Evolutionary conservation across 1,140 invertebrate genomes (phyloP).

Genomic region (Drosophila nigromelanica): DNA sequence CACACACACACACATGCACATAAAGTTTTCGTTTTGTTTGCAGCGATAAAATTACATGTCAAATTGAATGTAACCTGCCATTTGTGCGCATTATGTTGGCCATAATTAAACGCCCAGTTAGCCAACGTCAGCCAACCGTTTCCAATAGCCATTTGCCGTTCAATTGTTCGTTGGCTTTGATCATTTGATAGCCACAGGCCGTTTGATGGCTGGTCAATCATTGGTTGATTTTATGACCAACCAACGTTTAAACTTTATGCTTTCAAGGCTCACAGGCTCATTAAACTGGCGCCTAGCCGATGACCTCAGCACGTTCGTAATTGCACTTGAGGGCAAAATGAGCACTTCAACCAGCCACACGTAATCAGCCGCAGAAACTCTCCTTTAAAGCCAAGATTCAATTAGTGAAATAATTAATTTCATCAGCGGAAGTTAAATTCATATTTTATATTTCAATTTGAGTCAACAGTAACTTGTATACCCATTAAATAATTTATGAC

Average conservation of each 20-base stretch:
- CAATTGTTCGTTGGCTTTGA: background rate
- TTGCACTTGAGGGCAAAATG: background rate
- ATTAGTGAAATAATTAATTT: slow-evolving; percentile 17
- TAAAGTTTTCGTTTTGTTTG: slow-evolving; percentile 67
- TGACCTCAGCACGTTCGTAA: slow-evolving; percentile 56
- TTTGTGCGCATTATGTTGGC: slow-evolving; percentile 73
- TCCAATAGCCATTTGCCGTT: slow-evolving; percentile 11
- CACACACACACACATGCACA: slow-evolving; percentile 4
- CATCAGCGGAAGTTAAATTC: background rate
- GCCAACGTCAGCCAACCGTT: background rate
- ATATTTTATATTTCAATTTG: slow-evolving; percentile 6
- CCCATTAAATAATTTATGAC: background rate
- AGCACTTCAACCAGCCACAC: slow-evolving; percentile 10
- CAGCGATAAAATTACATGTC: slow-evolving; percentile 79
- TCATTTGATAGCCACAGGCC: slow-evolving; percentile 2
- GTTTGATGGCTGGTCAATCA: slow-evolving; percentile 73
- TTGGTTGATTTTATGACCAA: slow-evolving; percentile 72
- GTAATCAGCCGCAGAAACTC: background rate
- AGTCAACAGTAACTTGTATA: background rate
- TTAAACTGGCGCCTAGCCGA: slow-evolving; percentile 63
- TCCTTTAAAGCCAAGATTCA: slow-evolving; percentile 3
- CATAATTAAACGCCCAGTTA: slow-evolving; percentile 68
- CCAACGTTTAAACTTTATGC: slow-evolving; percentile 57
- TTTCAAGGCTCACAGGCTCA: slow-evolving; percentile 2
- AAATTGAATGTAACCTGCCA: slow-evolving; percentile 81